phyloP scores from a whole-genome alignment of 2,113 vertebrate genomes.

The Hypanus sabinus region DNA sequence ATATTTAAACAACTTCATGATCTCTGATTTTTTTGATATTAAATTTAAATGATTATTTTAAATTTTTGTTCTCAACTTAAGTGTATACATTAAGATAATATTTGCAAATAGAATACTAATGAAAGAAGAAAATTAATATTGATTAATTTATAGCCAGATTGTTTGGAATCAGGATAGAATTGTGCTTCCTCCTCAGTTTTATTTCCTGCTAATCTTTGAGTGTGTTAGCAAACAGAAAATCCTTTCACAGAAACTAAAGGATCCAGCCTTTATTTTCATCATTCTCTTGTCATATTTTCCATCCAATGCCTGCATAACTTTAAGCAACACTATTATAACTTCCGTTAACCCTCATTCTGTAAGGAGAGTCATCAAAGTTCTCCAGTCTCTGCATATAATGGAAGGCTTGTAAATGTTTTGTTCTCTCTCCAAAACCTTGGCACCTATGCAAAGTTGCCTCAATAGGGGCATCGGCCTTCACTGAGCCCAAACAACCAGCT shows the following conservation, averaged over 20 bases:
- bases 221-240: background rate
- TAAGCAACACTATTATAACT: background rate
- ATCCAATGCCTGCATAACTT: background rate
- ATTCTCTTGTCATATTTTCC: no score
- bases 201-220: background rate
- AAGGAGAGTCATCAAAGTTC: background rate
- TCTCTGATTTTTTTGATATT: background rate
- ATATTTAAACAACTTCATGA: background rate
- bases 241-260: background rate
- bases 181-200: background rate
- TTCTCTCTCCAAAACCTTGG: no score
- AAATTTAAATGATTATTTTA: background rate
- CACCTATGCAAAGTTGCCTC: no score
- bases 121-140: background rate
- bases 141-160: background rate
- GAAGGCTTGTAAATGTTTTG: no score
- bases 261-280: background rate
- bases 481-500: no score
- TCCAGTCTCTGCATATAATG: background rate
- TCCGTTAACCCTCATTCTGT: background rate
- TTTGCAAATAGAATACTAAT: background rate
- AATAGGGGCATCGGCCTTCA: no score
- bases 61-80: background rate
- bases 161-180: background rate
- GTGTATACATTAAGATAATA: background rate